Evolutionary conservation across 2,113 vertebrate genomes (phyloP), one percentile per base, ranked within the genome.

Genomic region (Atractosteus spatula): DNA sequence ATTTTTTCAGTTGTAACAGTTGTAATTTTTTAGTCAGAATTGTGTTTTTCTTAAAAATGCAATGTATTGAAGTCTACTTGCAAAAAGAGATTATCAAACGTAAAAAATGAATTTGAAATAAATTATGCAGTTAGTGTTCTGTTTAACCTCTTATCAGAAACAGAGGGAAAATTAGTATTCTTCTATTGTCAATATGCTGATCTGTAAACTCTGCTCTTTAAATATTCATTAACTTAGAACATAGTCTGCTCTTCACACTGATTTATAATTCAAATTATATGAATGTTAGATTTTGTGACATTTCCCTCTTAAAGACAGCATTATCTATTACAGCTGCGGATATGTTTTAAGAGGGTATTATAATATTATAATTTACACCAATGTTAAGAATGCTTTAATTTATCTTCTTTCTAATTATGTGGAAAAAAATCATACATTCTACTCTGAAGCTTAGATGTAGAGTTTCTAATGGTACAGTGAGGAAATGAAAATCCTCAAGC

Each of bases 241-340:
- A 83, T 80, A 86, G 87, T 84, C 82, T 82, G 86, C 81, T 86
- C 79, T 77, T 83, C 79, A 79, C 82, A 84, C 82, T 90, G 88
- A 91, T 92, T 92, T 87, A 92, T 93, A 89, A 92, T 92, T 93
- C 82, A 93, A 86, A 89, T 88, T 79, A 87, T 89, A 91, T 91
- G 85, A 92, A 91, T 89, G 90, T 90, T 91, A 89, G 87, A 87
- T 89, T 84, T 86, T 85, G 80, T 84, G 84, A 81, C 80, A 77
- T 78, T 81, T 82, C 61, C 79, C 74, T 77, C 78, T 69, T 79
- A 80, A 73, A 76, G 79, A 75, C 79, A 77, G 78, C 78, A 78
- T 80, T 83, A 86, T 88, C 71, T 70, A 43, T 75, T 70, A 59
- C 74, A 77, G 51, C 65, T 64, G 56, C 69, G 41, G 73, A 78